Base-by-base conservation (phyloP, 2,888 invertebrate genomes). In the Drosophila affinis region DNA sequence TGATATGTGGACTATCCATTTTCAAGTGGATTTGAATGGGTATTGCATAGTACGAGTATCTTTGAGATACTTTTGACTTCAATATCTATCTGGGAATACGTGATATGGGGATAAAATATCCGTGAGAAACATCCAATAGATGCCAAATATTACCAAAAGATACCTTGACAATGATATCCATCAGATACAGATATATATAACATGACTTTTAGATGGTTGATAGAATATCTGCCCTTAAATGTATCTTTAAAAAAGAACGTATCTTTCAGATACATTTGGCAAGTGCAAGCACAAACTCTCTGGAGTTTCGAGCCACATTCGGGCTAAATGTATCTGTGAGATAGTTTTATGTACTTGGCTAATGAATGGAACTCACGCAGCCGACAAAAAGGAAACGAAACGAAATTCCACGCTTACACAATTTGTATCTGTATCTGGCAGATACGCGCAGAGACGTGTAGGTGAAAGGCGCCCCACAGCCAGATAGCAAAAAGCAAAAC, bases 361-460 rank as follows among this genome's bases (percentile, higher is more conserved):
- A 80, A 80, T 73, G 79, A 63, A 45, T 79, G 77, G 14, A 76
- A 84, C 76, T 56, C 81, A 84, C 53, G 80, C 74, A 71, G 72
- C 44, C 39, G 64, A 64, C 64, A 60, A 49, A 17, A 9, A 14
- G 39, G 21, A 54, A 24, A 54, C 14, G n/a, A 45, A 67, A 65
- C 44, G 49, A 65, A 56, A 65, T 67, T 68, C 44, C 69, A 49
- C 29, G 69, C 67, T 67, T 67, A 67, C 67, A 67, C 67, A 67
- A 67, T 67, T 67, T 67, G 67, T 68, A 67, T 67, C 67, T 68
- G 45, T 57, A 67, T 67, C 67, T 68, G 45, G 60, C 44, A 29
- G 56, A 67, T 18, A 64, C 49, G 49, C 32, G 18, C 21, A 10
- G 24, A 10, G 24, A 21, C 21, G 21, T 55, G 47, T 65, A 29